Conservation (phyloP, 2,113 vertebrate species). For the Marcusenius ussheri region DNA sequence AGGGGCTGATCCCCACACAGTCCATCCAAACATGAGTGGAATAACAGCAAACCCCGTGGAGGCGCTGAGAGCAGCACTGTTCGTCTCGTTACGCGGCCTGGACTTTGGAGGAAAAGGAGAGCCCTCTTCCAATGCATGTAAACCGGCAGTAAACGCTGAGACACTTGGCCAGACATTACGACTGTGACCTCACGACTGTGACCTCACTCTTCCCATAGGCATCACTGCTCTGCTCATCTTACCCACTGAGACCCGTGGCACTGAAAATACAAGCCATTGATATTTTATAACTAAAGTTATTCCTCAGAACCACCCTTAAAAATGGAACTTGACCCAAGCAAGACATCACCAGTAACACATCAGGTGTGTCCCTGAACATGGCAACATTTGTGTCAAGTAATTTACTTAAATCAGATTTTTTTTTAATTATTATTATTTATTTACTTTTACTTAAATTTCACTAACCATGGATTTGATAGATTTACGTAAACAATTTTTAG, state of each 20-base stretch:
- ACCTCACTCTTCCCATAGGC: constrained; percentile 26
- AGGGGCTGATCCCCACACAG: constrained; percentile 51
- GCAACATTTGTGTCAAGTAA: not conserved
- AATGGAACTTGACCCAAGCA: not conserved
- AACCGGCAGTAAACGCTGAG: not conserved
- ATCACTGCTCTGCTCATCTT: constrained; percentile 22
- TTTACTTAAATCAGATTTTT: not conserved
- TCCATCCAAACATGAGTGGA: constrained; percentile 60
- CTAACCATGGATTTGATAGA: not conserved
- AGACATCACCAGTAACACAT: not conserved
- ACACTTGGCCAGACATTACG: not conserved
- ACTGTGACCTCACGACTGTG: not conserved
- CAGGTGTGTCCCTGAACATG: not conserved
- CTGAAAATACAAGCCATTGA: not conserved
- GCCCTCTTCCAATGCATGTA: not conserved
- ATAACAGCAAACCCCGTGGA: constrained; percentile 58
- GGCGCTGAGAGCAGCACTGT: constrained; percentile 20
- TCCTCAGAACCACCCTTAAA: not conserved
- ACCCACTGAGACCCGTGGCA: not conserved
- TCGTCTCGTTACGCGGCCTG: constrained; percentile 28
- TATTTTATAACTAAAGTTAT: constrained; percentile 17
- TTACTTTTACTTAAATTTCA: not conserved
- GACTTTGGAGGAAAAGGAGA: not conserved
- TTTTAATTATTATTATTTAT: not conserved
- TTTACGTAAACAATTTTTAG: not conserved